phyloP scores from a whole-genome alignment of 2,888 invertebrate genomes.

The Homarus gammarus region DNA sequence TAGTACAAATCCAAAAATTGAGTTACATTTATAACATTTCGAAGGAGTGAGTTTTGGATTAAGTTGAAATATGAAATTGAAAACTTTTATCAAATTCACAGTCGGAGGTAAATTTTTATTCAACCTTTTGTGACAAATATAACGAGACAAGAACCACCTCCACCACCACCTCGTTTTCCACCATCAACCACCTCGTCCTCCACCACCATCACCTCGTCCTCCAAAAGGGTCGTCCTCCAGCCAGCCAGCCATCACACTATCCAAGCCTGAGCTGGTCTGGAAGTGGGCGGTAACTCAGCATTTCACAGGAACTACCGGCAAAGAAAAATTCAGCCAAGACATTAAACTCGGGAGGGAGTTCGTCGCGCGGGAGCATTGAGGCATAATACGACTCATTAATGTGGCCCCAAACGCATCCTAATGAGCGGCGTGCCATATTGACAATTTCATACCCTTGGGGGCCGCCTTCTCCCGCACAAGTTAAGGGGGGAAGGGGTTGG shows the following conservation, averaged over 20 bases:
- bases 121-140: too few relatives aligned
- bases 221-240: background rate
- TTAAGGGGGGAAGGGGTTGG: background rate
- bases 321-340: slow-evolving; percentile 60
- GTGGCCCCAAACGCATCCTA: slow-evolving; percentile 67
- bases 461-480: background rate
- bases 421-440: slow-evolving; percentile 60
- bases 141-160: too few relatives aligned
- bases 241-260: background rate
- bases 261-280: background rate
- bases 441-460: slow-evolving; percentile 66
- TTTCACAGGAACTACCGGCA: slow-evolving; percentile 49
- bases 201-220: background rate
- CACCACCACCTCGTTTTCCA: background rate
- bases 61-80: too few relatives aligned
- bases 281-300: slow-evolving; percentile 37
- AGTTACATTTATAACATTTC: too few relatives aligned
- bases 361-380: slow-evolving; percentile 47
- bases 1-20: too few relatives aligned
- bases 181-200: background rate
- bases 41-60: too few relatives aligned
- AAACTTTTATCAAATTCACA: too few relatives aligned
- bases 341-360: slow-evolving; percentile 61
- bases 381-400: slow-evolving; percentile 65
- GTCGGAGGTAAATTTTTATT: too few relatives aligned